Conservation (phyloP, 2,113 vertebrate species). For the Butorides virescens region DNA sequence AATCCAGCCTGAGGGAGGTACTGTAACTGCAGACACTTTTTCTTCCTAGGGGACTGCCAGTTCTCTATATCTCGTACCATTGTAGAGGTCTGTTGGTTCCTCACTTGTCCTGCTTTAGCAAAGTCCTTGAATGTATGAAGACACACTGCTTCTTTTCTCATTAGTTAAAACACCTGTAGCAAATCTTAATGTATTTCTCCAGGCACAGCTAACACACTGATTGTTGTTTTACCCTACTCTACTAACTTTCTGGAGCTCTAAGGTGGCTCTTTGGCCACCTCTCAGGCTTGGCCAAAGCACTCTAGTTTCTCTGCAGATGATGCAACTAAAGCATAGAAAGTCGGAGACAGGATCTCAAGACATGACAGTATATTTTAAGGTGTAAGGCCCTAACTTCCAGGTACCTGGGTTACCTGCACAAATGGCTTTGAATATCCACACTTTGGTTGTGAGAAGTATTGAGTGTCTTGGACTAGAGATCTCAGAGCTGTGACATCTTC, state of each 20-base stretch:
- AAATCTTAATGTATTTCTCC: background rate
- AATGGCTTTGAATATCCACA: background rate
- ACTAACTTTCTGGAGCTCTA: background rate
- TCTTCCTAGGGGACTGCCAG: background rate
- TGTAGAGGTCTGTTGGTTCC: background rate
- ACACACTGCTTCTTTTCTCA: background rate
- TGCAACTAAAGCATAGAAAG: background rate
- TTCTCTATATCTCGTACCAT: background rate
- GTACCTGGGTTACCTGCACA: background rate
- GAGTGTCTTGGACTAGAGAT: background rate
- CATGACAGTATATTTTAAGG: background rate
- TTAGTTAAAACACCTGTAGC: background rate
- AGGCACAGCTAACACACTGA: background rate
- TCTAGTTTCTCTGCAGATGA: background rate
- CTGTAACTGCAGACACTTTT: background rate
- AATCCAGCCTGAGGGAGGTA: background rate
- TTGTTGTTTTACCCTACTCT: background rate
- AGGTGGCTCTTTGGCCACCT: background rate
- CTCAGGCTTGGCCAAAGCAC: background rate
- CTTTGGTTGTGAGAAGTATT: background rate
- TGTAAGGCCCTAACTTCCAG: background rate
- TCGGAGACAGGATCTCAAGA: background rate
- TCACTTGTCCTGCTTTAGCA: background rate
- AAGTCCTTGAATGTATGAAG: background rate
- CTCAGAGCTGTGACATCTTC: background rate